A percentile compares a stretch with the other conserved stretches of the same genome.
Conservation (phyloP, 2,888 invertebrate genomes). For the Melanophora roralis region DNA sequence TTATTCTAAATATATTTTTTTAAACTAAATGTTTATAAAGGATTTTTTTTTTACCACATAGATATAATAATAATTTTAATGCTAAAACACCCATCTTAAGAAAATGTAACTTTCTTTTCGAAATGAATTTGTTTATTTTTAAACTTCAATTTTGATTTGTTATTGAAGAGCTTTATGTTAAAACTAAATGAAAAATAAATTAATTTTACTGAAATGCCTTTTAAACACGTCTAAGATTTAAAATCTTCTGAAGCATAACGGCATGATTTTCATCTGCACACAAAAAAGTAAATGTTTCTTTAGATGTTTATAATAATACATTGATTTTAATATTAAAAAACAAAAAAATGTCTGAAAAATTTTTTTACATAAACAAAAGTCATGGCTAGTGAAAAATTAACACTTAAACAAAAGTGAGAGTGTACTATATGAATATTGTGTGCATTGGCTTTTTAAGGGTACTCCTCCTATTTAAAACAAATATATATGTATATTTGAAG, state of each 20-base stretch:
- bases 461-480: slow-evolving; percentile 4
- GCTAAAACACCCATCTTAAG: slow-evolving; percentile 45
- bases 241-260: slow-evolving; percentile 51
- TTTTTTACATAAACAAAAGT: neutral
- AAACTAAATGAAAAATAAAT: slow-evolving; percentile 54
- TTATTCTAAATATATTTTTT: neutral
- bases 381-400: slow-evolving; percentile 27
- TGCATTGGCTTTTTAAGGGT: slow-evolving; percentile 33
- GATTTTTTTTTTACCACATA: slow-evolving; percentile 49
- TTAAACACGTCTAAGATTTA: slow-evolving; percentile 32
- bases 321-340: too few relatives aligned
- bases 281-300: slow-evolving; percentile 30
- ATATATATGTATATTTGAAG: neutral
- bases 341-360: neutral
- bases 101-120: slow-evolving; percentile 48
- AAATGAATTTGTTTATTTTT: slow-evolving; percentile 28
- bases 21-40: neutral
- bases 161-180: slow-evolving; percentile 45
- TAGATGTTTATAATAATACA: too few relatives aligned
- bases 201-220: slow-evolving; percentile 42
- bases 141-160: slow-evolving; percentile 46
- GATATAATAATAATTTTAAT: slow-evolving; percentile 36
- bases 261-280: slow-evolving; percentile 50
- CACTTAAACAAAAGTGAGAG: slow-evolving; percentile 53
- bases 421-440: slow-evolving; percentile 27